Evolutionary conservation across 1,140 invertebrate genomes (phyloP).

Genomic region (Papilio polytes): DNA sequence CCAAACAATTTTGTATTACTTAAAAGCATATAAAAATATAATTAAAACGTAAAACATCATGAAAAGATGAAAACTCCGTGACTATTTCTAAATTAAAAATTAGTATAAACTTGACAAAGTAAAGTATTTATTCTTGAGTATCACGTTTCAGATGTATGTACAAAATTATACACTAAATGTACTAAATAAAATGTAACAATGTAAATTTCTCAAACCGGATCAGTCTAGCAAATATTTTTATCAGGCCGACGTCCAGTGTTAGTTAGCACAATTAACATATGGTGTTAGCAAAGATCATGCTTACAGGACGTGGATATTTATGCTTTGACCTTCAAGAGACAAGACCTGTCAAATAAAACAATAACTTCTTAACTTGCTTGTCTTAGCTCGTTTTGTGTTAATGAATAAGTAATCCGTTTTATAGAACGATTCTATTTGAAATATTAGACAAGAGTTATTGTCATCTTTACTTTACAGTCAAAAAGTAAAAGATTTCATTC

Average conservation of each 20-base stretch:
- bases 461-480: too few relatives aligned
- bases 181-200: slow-evolving; percentile 19
- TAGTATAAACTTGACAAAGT: slow-evolving; percentile 4
- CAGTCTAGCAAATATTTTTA: slow-evolving; percentile 36
- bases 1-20: not conserved
- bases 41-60: not conserved
- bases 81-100: slow-evolving; percentile 5
- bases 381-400: not conserved
- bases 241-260: not conserved
- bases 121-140: not conserved
- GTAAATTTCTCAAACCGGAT: slow-evolving; percentile 22
- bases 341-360: too few relatives aligned
- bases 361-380: too few relatives aligned
- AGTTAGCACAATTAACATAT: slow-evolving; percentile 27
- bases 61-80: not conserved
- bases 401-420: too few relatives aligned
- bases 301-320: not conserved
- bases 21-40: not conserved
- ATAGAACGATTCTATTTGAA: too few relatives aligned
- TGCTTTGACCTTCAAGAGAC: too few relatives aligned
- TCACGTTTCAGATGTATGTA: not conserved
- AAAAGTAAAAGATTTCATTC: too few relatives aligned
- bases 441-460: too few relatives aligned
- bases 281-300: slow-evolving; percentile 12
- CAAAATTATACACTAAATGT: not conserved